Percentiles rank a stretch among this genome's conserved stretches.
phyloP scores from a whole-genome alignment of 1,140 invertebrate genomes.

The Metaphire vulgaris region DNA sequence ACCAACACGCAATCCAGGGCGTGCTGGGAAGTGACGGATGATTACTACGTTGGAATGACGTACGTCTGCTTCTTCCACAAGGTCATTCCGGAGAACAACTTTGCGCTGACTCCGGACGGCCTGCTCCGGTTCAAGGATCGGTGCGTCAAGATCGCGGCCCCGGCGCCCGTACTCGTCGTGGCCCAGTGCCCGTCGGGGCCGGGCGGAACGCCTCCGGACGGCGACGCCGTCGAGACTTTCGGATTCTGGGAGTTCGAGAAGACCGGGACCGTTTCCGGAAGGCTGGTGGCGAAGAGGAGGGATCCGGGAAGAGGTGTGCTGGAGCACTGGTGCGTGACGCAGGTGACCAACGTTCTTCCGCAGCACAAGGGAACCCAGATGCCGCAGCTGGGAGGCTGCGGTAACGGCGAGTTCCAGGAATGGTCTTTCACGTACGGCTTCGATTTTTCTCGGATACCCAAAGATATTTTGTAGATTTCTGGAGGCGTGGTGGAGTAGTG shows the following conservation, averaged over 20 bases:
- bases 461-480: background rate
- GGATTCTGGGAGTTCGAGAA: conserved; percentile 21
- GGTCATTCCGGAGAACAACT: conserved; percentile 31
- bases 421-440: conserved; percentile 29
- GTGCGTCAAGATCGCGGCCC: conserved; percentile 26
- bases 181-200: conserved; percentile 18
- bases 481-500: no score
- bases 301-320: background rate
- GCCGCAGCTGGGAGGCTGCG: conserved; percentile 22
- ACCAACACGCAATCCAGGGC: conserved; percentile 23
- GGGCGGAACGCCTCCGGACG: background rate
- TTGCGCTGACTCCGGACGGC: conserved; percentile 26
- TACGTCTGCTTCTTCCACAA: conserved; percentile 30
- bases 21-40: conserved; percentile 28
- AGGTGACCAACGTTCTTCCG: conserved; percentile 22
- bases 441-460: conserved; percentile 18
- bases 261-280: conserved; percentile 8
- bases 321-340: conserved; percentile 18
- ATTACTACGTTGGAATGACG: conserved; percentile 30
- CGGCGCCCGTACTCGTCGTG: conserved; percentile 12
- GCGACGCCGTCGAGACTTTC: conserved; percentile 9
- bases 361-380: conserved; percentile 25
- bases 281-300: background rate
- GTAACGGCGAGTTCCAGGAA: conserved; percentile 15
- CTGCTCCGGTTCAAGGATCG: conserved; percentile 26